Conservation (phyloP, 2,797 vertebrate species). For the Lerista edwardsae region DNA sequence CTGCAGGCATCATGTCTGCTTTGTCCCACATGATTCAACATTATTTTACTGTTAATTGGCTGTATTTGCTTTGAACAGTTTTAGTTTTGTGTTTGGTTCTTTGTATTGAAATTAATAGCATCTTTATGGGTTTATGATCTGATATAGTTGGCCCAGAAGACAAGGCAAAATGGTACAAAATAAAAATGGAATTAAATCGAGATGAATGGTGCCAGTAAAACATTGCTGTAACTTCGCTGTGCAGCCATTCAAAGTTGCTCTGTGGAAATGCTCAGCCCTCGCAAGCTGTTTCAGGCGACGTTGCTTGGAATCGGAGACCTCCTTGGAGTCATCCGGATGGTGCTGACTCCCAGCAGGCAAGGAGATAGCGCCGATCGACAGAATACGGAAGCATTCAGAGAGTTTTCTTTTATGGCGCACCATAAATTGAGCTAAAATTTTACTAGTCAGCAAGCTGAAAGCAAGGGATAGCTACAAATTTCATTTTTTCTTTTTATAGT, state of each 20-base stretch:
- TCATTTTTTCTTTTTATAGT: neutral
- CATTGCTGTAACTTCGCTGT: neutral
- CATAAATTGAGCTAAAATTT: slow-evolving; percentile 21
- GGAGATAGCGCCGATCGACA: neutral
- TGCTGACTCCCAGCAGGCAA: too few species aligned
- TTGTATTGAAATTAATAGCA: neutral
- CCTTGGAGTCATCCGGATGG: neutral
- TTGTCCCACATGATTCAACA: neutral
- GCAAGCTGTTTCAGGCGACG: neutral
- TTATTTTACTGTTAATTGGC: neutral
- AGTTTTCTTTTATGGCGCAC: neutral
- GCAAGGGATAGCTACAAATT: slow-evolving; percentile 1
- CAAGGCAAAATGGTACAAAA: neutral
- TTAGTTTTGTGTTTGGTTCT: neutral
- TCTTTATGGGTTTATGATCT: neutral
- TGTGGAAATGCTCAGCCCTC: neutral
- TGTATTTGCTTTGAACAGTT: neutral
- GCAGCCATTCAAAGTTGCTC: too few species aligned
- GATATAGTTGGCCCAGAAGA: too few species aligned
- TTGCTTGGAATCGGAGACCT: neutral
- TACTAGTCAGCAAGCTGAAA: slow-evolving; percentile 17
- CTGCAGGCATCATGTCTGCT: too few species aligned
- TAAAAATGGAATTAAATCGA: neutral
- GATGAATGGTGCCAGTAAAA: neutral
- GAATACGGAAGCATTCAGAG: neutral